These are phyloP conservation scores for Volucella inflata DNA, from an alignment of 2,888 invertebrate genomes.

Conservation along the genomic window DNA sequence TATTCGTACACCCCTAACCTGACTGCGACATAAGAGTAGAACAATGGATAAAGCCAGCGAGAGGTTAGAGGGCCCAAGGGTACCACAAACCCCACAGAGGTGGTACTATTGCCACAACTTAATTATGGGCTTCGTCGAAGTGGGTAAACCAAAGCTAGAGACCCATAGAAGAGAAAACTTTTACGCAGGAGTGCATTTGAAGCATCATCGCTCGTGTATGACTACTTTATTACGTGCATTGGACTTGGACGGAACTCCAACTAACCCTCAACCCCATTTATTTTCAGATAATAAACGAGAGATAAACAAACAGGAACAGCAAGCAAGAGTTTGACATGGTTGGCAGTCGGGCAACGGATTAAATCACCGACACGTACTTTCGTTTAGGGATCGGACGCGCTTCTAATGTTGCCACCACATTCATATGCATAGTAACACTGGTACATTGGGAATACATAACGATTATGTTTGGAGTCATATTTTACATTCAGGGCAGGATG, in stretches of 20 bases:
- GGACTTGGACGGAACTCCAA: conserved; percentile 17
- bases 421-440: conserved; percentile 9
- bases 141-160: conserved; percentile 16
- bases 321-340: conserved; percentile 53
- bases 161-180: conserved; percentile 32
- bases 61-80: neutral
- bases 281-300: conserved; percentile 56
- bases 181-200: conserved; percentile 70
- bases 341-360: conserved; percentile 54
- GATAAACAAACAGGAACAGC: conserved; percentile 64
- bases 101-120: conserved; percentile 60
- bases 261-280: neutral
- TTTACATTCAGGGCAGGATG: conserved; percentile 61
- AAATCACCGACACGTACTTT: conserved; percentile 70
- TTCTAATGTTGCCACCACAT: conserved; percentile 27
- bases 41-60: conserved; percentile 15
- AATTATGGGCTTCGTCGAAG: conserved; percentile 63
- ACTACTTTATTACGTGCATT: conserved; percentile 71
- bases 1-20: conserved; percentile 17
- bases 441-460: conserved; percentile 37
- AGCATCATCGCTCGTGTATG: conserved; percentile 73
- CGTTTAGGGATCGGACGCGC: conserved; percentile 43
- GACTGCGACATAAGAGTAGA: conserved; percentile 1
- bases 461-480: conserved; percentile 64
- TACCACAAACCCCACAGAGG: neutral